Evolutionary conservation across 2,113 vertebrate genomes (phyloP), one percentile per base, ranked within the genome.

Genomic region (Catharus minimus): DNA sequence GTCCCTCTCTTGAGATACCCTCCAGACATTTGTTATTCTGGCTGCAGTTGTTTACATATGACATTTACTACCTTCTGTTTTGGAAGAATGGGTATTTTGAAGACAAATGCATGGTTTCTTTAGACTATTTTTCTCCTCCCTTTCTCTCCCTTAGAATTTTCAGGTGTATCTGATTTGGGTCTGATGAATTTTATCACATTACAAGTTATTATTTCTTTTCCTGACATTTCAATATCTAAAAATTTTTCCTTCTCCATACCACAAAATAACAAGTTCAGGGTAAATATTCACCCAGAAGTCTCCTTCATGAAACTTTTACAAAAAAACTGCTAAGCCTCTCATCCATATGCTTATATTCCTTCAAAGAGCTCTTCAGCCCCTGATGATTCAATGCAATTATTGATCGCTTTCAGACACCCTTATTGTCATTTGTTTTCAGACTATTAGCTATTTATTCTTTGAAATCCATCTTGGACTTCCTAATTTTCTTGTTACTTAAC

Each of bases 401-500:
- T 78, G 73, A 84, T 90, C 44, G 84, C 28, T 82, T 88, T 62
- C 77, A 72, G n/a, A 43, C 73, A 90, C 69, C 9, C 49, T 75
- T 32, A 82, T 82, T 89, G 83, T 61, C 26, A 68, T 87, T 90
- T 93, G 20, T 82, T 94, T 92, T 94, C 69, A 84, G 41, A 84
- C 32, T 38, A 72, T 68, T 72, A 90, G 61, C 38, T 81, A 68
- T 68, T 90, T 89, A 53, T 82, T 82, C 22, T 78, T 65, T 79
- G 41, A 87, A 94, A 93, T 89, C 11, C 14, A 39, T 89, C 53
- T 82, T 57, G 28, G 4, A 2, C 38, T 87, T 81, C 58, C 58
- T 76, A 61, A 84, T 79, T 92, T 88, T 89, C n/a, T 76, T 79
- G 28, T 89, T 86, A 30, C 17, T 92, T 93, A 92, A 81, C 87